Evolutionary conservation across 2,113 vertebrate genomes (phyloP).

Genomic region (Echinops telfairi): DNA sequence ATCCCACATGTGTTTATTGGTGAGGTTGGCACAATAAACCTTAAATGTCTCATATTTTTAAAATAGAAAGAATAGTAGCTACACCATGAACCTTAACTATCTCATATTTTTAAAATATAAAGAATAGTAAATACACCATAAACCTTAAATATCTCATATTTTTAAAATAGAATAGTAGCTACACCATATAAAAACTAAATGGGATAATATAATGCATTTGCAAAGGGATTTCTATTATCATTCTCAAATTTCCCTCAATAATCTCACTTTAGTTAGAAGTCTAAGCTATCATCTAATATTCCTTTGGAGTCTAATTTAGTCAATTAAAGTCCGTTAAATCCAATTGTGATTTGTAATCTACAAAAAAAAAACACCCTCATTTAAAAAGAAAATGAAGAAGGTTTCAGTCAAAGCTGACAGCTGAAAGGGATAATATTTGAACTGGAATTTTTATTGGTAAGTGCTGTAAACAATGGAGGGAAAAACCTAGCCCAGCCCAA

Average conservation of each 20-base stretch:
- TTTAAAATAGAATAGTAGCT: neutral
- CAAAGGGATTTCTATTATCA: slow-evolving; percentile 23
- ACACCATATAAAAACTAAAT: slow-evolving; percentile 24
- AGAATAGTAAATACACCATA: no score
- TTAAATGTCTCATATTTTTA: neutral
- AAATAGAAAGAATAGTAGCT: neutral
- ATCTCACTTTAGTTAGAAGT: slow-evolving; percentile 8
- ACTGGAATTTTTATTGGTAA: slow-evolving; percentile 45
- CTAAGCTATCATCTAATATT: neutral
- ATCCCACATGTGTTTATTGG: no score
- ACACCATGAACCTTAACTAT: neutral
- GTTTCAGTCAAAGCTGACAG: neutral
- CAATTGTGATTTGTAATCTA: slow-evolving; percentile 1
- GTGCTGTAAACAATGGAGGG: neutral
- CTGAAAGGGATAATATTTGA: neutral
- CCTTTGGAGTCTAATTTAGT: neutral
- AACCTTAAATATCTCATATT: no score
- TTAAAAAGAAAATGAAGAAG: neutral
- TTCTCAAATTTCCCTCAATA: slow-evolving; percentile 39
- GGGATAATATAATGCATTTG: neutral
- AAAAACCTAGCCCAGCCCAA: neutral
- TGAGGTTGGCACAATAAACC: no score
- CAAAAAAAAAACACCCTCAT: neutral
- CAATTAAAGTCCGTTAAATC: neutral
- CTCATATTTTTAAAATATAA: neutral